phyloP scores from a whole-genome alignment of 1,140 invertebrate genomes.

The Trialeurodes vaporariorum region DNA sequence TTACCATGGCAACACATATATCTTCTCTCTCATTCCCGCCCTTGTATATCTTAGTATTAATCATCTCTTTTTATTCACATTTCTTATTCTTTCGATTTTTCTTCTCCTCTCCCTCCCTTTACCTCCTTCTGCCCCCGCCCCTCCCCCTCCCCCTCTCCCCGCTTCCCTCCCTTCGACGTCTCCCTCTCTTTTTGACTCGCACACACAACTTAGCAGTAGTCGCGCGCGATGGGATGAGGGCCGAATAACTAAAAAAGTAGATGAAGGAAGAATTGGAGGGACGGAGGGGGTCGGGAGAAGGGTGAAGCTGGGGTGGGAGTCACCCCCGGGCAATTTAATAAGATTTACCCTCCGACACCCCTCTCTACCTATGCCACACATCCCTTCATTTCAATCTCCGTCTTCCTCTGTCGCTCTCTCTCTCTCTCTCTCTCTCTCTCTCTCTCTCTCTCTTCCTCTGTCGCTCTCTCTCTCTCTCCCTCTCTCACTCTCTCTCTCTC shows the following conservation, averaged over 20 bases:
- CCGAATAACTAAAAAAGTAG: not conserved
- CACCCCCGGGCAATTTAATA: constrained; percentile 32
- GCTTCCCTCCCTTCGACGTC: not conserved
- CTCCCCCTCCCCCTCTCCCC: constrained; percentile 6
- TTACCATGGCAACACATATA: not conserved
- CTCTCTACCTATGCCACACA: not conserved
- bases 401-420: constrained; percentile 8
- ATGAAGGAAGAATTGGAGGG: constrained; percentile 1
- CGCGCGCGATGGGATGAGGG: constrained; percentile 14
- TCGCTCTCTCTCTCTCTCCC: not conserved
- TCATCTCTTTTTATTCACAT: constrained; percentile 3
- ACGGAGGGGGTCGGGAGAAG: constrained; percentile 6
- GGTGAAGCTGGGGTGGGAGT: constrained; percentile 6
- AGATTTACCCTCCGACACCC: constrained; percentile 27
- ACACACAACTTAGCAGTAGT: constrained; percentile 5
- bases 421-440: not conserved
- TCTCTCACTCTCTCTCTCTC: not conserved
- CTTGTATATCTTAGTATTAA: constrained; percentile 1
- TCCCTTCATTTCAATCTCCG: not conserved
- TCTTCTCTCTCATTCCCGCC: not conserved
- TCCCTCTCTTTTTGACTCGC: constrained; percentile 10
- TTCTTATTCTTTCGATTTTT: constrained; percentile 1
- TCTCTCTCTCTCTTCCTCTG: not conserved
- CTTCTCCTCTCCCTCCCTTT: not conserved
- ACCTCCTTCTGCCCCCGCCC: not conserved